These are phyloP conservation scores for Pyralis farinalis DNA, from an alignment of 2,888 invertebrate genomes.

Conservation along the genomic window DNA sequence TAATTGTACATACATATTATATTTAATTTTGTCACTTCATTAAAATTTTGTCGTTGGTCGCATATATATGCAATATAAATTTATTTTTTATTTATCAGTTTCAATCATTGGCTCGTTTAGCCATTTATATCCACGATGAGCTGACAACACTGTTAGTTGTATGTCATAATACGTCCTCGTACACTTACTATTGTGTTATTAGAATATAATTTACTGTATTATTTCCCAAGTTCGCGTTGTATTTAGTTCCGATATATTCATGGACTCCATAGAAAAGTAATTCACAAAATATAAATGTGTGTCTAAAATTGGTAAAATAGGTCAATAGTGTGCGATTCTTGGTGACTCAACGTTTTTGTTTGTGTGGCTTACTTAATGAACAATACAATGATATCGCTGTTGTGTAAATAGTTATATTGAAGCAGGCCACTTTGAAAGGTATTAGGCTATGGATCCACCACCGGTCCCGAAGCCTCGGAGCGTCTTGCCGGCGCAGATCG, in stretches of 20 bases:
- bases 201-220: too few relatives aligned
- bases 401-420: constrained; percentile 27
- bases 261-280: background rate
- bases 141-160: background rate
- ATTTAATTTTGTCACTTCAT: too few relatives aligned
- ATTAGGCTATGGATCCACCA: constrained; percentile 55
- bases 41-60: too few relatives aligned
- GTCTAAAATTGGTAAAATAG: background rate
- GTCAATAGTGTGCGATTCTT: constrained; percentile 5
- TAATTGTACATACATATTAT: too few relatives aligned
- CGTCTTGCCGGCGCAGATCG: constrained; percentile 37
- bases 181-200: too few relatives aligned
- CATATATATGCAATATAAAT: too few relatives aligned
- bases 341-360: constrained; percentile 24
- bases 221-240: too few relatives aligned
- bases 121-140: too few relatives aligned
- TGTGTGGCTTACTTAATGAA: constrained; percentile 24
- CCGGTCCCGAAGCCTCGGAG: constrained; percentile 68
- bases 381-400: constrained; percentile 37
- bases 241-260: too few relatives aligned
- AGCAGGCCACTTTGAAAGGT: constrained; percentile 17
- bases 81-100: too few relatives aligned
- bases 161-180: background rate
- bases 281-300: background rate
- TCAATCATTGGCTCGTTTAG: too few relatives aligned